Base-by-base conservation (phyloP, 2,888 invertebrate species). In the Melinopterus prodromus region DNA sequence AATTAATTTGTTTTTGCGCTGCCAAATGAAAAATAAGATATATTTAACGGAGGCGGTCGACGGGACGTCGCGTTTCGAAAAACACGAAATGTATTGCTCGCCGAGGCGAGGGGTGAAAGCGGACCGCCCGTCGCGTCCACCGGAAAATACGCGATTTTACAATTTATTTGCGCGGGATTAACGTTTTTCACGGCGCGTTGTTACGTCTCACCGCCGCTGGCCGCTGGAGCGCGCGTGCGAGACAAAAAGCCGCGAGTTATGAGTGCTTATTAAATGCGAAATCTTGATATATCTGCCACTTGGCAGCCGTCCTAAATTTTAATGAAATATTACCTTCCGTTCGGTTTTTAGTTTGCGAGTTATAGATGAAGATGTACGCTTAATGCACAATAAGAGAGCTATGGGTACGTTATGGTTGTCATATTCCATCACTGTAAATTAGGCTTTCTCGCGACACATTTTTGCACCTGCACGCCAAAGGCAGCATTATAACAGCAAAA, bases 21-120 rank as follows among this genome's bases (percentile, higher is more conserved):
- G 53, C 53, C 53, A 53, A 53, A 53, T 53, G 53, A 53, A 53
- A 53, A 53, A 53, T 53, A 53, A 53, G 53, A 53, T 53, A 53
- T 53, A 53, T 53, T 53, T 53, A 53, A 53, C 53, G 53, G 53
- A 26, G 26, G 26, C 26, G 26, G 26, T 26, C 26, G 26, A 26
- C 53, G 53, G n/a, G 38, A 6, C 53, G 53, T 53, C 12, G 9
- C 53, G 53, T 9, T 53, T 53, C 53, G 53, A 53, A 53, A 53
- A 53, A 53, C 53, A 53, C 12, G 53, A 53, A 53, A 53, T 53
- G 53, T 53, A 53, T 53, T 53, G 53, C 53, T 53, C 53, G 7
- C 9, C 53, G 53, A 53, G 53, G 53, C 38, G 38, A 38, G 53
- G 53, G 53, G 53, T 53, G 53, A 53, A 53, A 7, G 53, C 9